Base-by-base conservation (phyloP, 1,140 invertebrate genomes). In the Vanessa tameamea region DNA sequence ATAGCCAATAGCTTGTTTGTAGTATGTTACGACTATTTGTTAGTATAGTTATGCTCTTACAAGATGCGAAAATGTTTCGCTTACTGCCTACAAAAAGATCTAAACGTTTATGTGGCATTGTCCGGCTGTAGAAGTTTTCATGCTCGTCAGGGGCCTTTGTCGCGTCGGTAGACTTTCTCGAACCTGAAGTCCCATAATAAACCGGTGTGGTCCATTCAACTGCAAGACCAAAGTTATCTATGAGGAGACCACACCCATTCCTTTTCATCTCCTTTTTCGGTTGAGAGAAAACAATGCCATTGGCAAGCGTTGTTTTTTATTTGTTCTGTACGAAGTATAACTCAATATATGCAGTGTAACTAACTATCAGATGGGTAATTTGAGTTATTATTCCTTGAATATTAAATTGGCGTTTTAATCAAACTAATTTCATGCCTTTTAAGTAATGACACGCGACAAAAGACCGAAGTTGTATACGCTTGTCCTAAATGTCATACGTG, bases 91-190 rank as follows among this genome's bases (percentile, higher is more conserved):
- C 78, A 83, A 82, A 84, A 85, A 82, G 80, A 85, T 81, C 79
- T 80, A 85, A 86, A 86, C 82, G 72, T 91, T 91, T 91, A 89
- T 91, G 87, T 86, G 51, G 83, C 79, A 89, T 91, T 91, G 87
- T 91, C 77, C 79, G 63, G 64, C 65, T 72, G 53, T 55, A 75
- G 69, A 83, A 78, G 78, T 84, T 81, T 81, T 82, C 81, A 75
- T 78, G 72, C 80, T 84, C 82, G 86, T 85, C 86, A 86, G 47
- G 76, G 66, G 59, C 79, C 77, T 82, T 85, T 79, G 82, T 84
- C 69, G 67, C 73, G 75, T 78, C 81, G 80, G 73, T 82, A 71
- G 72, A 69, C 69, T 61, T 47, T 70, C 70, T 74, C 77, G 83
- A 82, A 82, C 73, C 76, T 72, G 64, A 67, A 77, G 72, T 65